Conservation (phyloP, 2,113 vertebrate genomes). For the Saiga tatarica region DNA sequence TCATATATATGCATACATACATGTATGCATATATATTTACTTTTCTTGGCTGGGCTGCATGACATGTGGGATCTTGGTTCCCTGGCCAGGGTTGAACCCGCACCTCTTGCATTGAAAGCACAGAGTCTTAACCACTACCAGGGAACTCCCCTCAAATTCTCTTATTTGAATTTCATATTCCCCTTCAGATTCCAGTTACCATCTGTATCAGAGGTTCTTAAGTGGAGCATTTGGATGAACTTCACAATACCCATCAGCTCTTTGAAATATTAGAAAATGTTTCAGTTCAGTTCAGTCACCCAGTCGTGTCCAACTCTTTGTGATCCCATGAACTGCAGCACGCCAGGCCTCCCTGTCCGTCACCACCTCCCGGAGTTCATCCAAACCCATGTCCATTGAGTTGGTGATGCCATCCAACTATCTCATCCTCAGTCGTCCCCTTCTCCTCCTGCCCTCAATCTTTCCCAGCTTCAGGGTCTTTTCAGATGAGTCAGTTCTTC, state of each 20-base stretch:
- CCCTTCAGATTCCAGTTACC: not conserved
- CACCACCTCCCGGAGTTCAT: no score
- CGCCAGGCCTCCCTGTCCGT: no score
- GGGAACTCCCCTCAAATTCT: not conserved
- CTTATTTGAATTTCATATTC: not conserved
- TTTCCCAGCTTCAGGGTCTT: no score
- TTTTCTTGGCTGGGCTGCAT: not conserved
- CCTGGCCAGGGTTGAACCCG: rapidly evolving
- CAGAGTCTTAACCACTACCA: not conserved
- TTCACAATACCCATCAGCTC: not conserved
- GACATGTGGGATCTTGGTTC: not conserved
- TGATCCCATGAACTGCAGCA: no score
- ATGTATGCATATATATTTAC: not conserved
- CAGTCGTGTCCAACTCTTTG: no score
- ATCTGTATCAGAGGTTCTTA: not conserved
- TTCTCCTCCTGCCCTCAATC: no score
- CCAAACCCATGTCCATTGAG: no score
- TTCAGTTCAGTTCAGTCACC: not conserved
- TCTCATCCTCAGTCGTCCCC: no score
- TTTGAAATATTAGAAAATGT: not conserved
- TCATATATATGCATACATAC: not conserved
- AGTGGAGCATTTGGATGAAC: not conserved
- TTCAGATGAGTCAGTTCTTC: no score
- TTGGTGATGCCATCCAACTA: no score
- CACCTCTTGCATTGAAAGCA: not conserved